These are phyloP conservation scores for Chionis minor DNA, from an alignment of 2,113 vertebrate species.

Conservation along the genomic window DNA sequence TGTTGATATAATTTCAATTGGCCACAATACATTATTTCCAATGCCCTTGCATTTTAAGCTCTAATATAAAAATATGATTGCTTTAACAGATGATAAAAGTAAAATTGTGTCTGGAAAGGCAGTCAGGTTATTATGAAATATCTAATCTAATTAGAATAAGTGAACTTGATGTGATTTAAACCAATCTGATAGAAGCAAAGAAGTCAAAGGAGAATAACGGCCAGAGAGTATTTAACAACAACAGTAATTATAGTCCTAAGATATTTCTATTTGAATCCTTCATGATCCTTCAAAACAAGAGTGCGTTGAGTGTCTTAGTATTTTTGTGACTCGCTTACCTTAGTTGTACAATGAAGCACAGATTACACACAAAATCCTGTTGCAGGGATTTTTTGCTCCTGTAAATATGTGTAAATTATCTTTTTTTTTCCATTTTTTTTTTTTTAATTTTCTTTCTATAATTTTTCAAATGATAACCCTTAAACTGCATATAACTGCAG, in stretches of 20 bases:
- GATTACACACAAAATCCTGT: neutral
- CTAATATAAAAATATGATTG: slow-evolving; percentile 2
- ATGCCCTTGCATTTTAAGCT: neutral
- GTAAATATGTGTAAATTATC: neutral
- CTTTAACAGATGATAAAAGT: slow-evolving; percentile 12
- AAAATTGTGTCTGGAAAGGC: neutral
- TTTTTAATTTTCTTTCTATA: neutral
- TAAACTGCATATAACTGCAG: neutral
- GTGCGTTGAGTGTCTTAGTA: neutral
- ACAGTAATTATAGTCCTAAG: neutral
- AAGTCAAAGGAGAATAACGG: neutral
- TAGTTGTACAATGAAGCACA: neutral
- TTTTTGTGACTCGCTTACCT: neutral
- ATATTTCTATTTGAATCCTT: neutral
- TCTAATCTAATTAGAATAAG: neutral
- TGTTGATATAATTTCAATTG: slow-evolving; percentile 22
- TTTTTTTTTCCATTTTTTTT: neutral
- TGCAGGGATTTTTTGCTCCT: neutral
- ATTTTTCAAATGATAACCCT: neutral
- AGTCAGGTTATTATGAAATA: neutral
- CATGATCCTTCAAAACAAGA: neutral
- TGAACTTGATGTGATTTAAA: neutral
- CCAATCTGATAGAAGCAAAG: neutral
- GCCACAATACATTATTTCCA: neutral
- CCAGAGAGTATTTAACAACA: neutral